Percentiles rank a stretch among this genome's conserved stretches.
Evolutionary conservation across 2,797 vertebrate species (phyloP).

Genomic region (Mormyrops attenuatus): DNA sequence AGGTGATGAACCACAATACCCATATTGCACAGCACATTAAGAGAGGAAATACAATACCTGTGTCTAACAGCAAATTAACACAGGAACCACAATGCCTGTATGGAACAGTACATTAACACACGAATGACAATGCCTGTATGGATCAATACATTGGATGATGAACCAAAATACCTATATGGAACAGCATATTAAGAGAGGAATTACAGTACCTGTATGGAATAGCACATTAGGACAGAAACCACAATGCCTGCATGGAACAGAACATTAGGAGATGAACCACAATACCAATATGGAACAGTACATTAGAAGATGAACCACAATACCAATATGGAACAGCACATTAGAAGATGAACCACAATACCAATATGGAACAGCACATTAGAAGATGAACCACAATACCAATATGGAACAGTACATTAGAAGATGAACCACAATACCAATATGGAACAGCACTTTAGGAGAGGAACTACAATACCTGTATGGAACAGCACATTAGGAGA

Average conservation of each 20-base stretch:
- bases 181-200: not conserved
- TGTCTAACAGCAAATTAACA: not conserved
- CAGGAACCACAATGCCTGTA: not conserved
- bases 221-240: not conserved
- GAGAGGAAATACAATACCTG: not conserved
- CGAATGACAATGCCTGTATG: not conserved
- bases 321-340: not conserved
- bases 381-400: too few species aligned
- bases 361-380: too few species aligned
- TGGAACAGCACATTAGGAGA: not conserved
- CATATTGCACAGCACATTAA: too few species aligned
- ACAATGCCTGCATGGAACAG: not conserved
- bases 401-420: not conserved
- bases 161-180: not conserved
- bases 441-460: too few species aligned
- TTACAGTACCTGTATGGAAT: not conserved
- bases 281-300: too few species aligned
- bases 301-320: too few species aligned
- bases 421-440: too few species aligned
- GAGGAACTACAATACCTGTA: not conserved
- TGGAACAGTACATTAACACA: too few species aligned
- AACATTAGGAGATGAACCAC: too few species aligned
- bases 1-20: not conserved
- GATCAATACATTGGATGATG: not conserved
- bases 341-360: too few species aligned